Conservation (phyloP, 2,113 vertebrate species). For the Isichthys henryi region DNA sequence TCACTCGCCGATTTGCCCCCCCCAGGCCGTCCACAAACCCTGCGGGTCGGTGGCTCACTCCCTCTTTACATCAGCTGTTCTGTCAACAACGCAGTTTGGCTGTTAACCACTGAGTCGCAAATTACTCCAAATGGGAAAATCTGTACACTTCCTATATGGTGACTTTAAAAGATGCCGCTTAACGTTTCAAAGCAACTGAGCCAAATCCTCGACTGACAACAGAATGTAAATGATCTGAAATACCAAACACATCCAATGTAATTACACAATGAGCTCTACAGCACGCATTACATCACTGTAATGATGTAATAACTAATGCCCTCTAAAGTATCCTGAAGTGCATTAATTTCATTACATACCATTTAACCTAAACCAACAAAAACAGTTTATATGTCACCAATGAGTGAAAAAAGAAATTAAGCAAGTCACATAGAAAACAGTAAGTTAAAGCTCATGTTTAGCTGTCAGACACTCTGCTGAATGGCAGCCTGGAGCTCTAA, state of each 20-base stretch:
- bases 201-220: neutral
- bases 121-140: neutral
- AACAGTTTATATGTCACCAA: neutral
- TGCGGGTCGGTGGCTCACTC: neutral
- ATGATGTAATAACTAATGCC: conserved; percentile 4
- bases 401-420: neutral
- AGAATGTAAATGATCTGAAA: neutral
- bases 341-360: conserved; percentile 5
- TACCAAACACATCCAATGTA: neutral
- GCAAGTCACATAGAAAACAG: neutral
- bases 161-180: neutral
- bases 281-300: neutral
- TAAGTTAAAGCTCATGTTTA: neutral
- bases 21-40: neutral
- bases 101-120: neutral
- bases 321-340: neutral
- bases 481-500: neutral
- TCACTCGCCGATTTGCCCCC: neutral
- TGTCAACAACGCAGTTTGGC: neutral
- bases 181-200: neutral
- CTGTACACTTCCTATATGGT: neutral
- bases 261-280: neutral
- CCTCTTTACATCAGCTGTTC: neutral
- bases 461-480: neutral
- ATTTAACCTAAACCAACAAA: neutral